These are phyloP conservation scores for Andrena marginata DNA, from an alignment of 2,888 invertebrate species.

Conservation along the genomic window DNA sequence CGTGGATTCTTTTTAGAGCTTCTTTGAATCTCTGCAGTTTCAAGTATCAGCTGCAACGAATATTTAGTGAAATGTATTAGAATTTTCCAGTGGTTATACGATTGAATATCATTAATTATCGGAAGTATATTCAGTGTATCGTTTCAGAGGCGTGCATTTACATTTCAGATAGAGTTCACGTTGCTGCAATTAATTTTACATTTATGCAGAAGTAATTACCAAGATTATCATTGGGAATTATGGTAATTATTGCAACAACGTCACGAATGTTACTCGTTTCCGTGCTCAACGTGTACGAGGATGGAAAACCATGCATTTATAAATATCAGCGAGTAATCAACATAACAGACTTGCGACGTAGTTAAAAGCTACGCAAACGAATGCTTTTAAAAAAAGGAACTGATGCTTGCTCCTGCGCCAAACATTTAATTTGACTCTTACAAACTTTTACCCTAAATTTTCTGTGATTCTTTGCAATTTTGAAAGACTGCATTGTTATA, in stretches of 20 bases:
- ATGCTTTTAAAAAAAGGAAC: slow-evolving; percentile 1
- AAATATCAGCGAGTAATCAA: slow-evolving; percentile 10
- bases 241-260: not conserved
- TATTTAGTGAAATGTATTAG: slow-evolving; percentile 39
- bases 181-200: slow-evolving; percentile 17
- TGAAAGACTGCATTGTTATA: not conserved
- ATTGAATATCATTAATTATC: slow-evolving; percentile 30
- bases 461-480: not conserved
- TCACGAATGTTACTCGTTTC: slow-evolving; percentile 8
- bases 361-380: slow-evolving; percentile 17
- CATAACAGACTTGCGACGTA: not conserved
- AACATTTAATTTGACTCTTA: not conserved
- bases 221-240: slow-evolving; percentile 21
- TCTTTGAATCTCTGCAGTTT: not conserved
- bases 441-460: not conserved
- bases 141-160: slow-evolving; percentile 23
- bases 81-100: slow-evolving; percentile 41
- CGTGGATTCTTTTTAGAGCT: not conserved
- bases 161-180: slow-evolving; percentile 6
- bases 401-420: not conserved
- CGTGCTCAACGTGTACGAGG: slow-evolving; percentile 54
- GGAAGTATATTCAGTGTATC: slow-evolving; percentile 23
- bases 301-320: slow-evolving; percentile 55
- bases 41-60: slow-evolving; percentile 8
- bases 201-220: slow-evolving; percentile 18